phyloP scores from a whole-genome alignment of 2,113 vertebrate species.

The Gasterosteus aculeatus region DNA sequence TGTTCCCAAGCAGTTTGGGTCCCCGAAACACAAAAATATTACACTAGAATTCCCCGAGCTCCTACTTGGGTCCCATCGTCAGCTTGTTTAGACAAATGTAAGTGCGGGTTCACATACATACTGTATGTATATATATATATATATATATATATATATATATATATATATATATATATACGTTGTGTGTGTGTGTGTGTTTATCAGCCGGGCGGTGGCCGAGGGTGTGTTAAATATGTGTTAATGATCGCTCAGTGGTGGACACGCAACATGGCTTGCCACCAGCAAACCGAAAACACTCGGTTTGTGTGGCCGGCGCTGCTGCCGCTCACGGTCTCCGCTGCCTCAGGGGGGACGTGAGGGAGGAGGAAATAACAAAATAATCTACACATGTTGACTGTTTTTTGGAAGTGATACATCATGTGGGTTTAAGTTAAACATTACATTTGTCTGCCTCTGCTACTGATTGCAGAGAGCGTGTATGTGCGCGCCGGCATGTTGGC shows the following conservation, averaged over 20 bases:
- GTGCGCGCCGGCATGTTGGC: constrained; percentile 39
- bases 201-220: not conserved
- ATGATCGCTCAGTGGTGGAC: constrained; percentile 37
- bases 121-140: too few relatives aligned
- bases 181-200: not conserved
- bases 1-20: constrained; percentile 7
- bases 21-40: constrained; percentile 9
- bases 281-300: constrained; percentile 44
- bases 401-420: constrained; percentile 52
- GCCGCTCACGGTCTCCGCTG: constrained; percentile 24
- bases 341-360: constrained; percentile 28
- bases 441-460: constrained; percentile 41
- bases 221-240: constrained; percentile 51
- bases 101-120: not conserved
- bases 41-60: constrained; percentile 3
- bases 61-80: constrained; percentile 1
- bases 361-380: constrained; percentile 26
- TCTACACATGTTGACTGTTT: constrained; percentile 59
- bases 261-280: constrained; percentile 12
- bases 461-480: constrained; percentile 11
- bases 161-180: too few relatives aligned
- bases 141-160: too few relatives aligned
- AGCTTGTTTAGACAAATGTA: not conserved
- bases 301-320: constrained; percentile 37
- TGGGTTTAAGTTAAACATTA: constrained; percentile 7